Percentiles rank a stretch among this genome's conserved stretches.
Evolutionary conservation across 64 coral and sea anemone species (phyloP).

Genomic region (Anthopleura sola): DNA sequence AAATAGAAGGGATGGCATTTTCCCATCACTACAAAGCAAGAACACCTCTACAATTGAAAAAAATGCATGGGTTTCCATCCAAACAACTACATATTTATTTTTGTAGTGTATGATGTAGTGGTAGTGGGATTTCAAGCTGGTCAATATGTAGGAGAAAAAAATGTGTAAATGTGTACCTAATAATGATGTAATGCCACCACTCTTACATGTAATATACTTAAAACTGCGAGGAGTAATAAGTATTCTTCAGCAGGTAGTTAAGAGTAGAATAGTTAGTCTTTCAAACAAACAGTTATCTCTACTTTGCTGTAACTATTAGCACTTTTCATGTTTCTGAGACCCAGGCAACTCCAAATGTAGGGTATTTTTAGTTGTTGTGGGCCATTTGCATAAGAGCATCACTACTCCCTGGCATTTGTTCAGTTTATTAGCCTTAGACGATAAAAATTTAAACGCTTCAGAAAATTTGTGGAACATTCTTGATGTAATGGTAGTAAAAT

Average conservation of each 20-base stretch:
- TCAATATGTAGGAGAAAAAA: background rate
- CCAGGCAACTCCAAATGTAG: too few relatives aligned
- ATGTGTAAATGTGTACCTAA: slow-evolving; percentile 10
- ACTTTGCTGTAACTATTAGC: too few relatives aligned
- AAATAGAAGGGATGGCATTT: background rate
- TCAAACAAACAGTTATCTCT: background rate
- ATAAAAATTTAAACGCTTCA: too few relatives aligned
- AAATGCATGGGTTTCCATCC: slow-evolving; percentile 6
- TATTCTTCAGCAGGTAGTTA: background rate
- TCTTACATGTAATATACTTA: background rate
- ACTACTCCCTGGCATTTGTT: too few relatives aligned
- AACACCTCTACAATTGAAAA: background rate
- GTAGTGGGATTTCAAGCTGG: background rate
- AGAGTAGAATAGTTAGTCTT: background rate
- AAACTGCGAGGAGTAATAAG: background rate
- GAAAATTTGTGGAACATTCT: too few relatives aligned
- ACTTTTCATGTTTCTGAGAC: too few relatives aligned
- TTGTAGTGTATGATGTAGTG: slow-evolving; percentile 15
- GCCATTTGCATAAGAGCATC: too few relatives aligned
- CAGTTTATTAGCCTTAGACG: too few relatives aligned
- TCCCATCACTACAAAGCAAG: background rate
- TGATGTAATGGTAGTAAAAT: background rate
- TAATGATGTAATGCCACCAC: background rate
- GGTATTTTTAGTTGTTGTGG: too few relatives aligned
- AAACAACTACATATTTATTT: slow-evolving; percentile 19